Base-by-base conservation (phyloP, 2,888 invertebrate species). In the Tyria jacobaeae region DNA sequence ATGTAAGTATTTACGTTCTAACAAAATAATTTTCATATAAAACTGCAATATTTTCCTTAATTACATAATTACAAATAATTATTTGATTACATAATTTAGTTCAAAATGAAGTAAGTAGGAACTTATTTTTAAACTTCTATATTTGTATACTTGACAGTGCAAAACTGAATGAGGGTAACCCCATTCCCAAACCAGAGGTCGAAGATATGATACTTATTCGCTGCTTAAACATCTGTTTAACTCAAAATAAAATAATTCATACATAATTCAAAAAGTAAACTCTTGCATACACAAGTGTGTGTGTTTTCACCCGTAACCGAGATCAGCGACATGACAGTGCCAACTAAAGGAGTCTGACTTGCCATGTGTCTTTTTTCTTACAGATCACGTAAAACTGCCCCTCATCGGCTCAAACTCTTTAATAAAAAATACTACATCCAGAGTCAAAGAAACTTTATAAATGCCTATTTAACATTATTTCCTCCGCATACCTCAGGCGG, bases 401-500 rank as follows among this genome's bases (percentile, higher is more conserved):
- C n/a, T 34, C 58, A 35, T 49, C 24, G 6, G n/a, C 14, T 15
- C 31, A 48, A 60, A 44, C 27, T 47, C 51, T 51, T 56, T 34
- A 24, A 35, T 34, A 41, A 9, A 62, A 44, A 57, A 52, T 57
- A 52, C 21, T 6, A 25, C 48, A 54, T 39, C 12, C 49, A 64
- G 66, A 61, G 50, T 44, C 48, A 68, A 25, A 66, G 64, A 62
- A 70, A 70, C 64, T 66, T 69, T 68, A 71, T 80, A 76, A 76
- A 78, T 78, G 74, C 71, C 75, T 75, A 74, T 79, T 80, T 68
- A 78, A 74, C 71, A 73, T 73, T 76, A 83, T 82, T 84, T 80
- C 75, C 76, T 72, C 62, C 72, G 70, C 62, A 64, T 67, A 70
- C 68, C 63, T 51, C 70, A 75, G 70, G 67, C 65, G 63, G 70